phyloP scores from a whole-genome alignment of 2,113 vertebrate genomes.

The Scartelaos histophorus region DNA sequence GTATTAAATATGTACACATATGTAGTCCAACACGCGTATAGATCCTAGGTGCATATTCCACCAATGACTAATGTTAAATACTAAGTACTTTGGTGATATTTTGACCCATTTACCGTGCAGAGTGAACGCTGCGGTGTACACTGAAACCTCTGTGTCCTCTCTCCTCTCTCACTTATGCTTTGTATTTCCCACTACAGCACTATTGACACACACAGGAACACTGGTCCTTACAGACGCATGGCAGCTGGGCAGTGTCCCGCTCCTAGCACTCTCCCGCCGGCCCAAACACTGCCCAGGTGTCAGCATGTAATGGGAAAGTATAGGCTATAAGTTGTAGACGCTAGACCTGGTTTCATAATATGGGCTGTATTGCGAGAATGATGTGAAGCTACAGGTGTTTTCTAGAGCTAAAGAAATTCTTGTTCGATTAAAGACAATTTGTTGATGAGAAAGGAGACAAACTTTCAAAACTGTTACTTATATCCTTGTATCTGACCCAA shows the following conservation, averaged over 20 bases:
- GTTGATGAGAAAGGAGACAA: too few species aligned
- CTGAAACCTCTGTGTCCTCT: conserved; percentile 51
- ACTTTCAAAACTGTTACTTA: too few species aligned
- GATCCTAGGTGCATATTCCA: neutral
- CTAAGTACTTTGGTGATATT: neutral
- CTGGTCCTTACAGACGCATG: conserved; percentile 17
- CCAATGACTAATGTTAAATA: neutral
- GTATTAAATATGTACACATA: too few species aligned
- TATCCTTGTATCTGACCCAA: too few species aligned
- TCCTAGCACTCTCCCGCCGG: conserved; percentile 31
- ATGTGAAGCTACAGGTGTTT: neutral
- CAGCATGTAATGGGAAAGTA: conserved; percentile 50
- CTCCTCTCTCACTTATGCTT: conserved; percentile 70
- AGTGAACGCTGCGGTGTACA: neutral
- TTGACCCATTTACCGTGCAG: neutral
- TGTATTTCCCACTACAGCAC: conserved; percentile 75
- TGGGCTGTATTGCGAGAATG: neutral
- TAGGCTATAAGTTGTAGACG: neutral
- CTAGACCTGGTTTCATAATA: neutral
- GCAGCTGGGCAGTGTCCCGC: conserved; percentile 5
- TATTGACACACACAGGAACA: conserved; percentile 47
- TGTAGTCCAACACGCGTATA: too few species aligned
- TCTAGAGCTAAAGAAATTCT: too few species aligned
- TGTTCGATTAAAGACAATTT: too few species aligned
- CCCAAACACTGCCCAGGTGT: conserved; percentile 57